Evolutionary conservation across 2,888 invertebrate species (phyloP), one percentile per base, ranked within the genome.

Genomic region (Cerastoderma edule): DNA sequence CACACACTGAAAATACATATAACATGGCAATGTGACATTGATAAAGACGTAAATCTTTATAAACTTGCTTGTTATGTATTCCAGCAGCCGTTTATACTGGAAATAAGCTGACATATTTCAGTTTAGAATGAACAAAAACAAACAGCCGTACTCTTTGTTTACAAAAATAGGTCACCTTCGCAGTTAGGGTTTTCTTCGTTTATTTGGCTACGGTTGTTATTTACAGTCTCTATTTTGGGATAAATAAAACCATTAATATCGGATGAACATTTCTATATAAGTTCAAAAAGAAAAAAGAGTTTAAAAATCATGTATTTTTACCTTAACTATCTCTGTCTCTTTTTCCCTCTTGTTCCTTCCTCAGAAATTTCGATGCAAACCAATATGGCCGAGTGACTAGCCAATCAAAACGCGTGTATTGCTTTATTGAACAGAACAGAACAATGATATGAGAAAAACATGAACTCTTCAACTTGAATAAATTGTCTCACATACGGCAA

Each of bases 101-200:
- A 10, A 24, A 60, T 39, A 39, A 39, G 16, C 24, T 22, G 24
- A 60, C 22, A 39, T 27, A 39, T 19, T 5, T 32, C 24, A 24
- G n/a, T n/a, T n/a, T n/a, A n/a, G n/a, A n/a, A n/a, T n/a, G 4
- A 4, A 24, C 22, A 60, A 35, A 39, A 39, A 22, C 30, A 13
- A 22, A 60, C 27, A 22, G 19, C 39, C 60, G n/a, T n/a, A 24
- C 13, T n/a, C 60, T 60, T 60, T 60, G 60, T 60, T 60, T 39
- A 60, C 60, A 39, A n/a, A 39, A 60, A 39, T 60, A 33, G 60
- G 60, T 60, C 60, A 60, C 35, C 35, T 57, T 39, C 27, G 24
- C n/a, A 13, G 27, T 13, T n/a, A 13, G 22, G 16, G 22, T 39
- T 60, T n/a, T n/a, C n/a, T 33, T 28, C 32, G 13, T 16, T 56